Base-by-base conservation (phyloP, 2,888 invertebrate species). In the Caenorhabditis sp. region DNA sequence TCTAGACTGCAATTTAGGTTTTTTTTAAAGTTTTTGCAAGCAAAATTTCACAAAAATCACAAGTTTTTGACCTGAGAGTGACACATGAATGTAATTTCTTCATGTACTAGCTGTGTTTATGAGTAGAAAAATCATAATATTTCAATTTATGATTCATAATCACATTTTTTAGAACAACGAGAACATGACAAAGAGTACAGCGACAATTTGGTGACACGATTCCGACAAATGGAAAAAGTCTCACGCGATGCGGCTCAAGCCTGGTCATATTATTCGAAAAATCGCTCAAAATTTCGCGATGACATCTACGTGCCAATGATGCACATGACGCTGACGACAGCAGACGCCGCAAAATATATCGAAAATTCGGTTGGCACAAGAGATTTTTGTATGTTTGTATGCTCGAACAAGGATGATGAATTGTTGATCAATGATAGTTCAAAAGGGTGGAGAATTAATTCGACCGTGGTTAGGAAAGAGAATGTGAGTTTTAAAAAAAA, bases 301-400 rank as follows among this genome's bases (percentile, higher is more conserved):
- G 70, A 70, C 20, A 73, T 85, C 59, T 81, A 79, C 65, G 67
- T 82, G 17, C 85, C 85, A 10, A 58, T 77, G 25, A 57, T 83
- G 17, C 76, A 85, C 54, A 80, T 82, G 23, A 67, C 54, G 21
- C 31, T 82, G 2, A 68, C 67, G 12, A 43, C 63, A 20, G 26
- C 50, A 21, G 62, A 66, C 14, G 71, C 75, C 1, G 54, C 74
- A 25, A 62, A 52, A 38, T 67, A 57, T 20, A 58, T 85, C 12
- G 82, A 83, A 70, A 78, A 79, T 63, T 60, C 75, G 23, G 59
- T 85, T 12, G 64, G 70, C 7, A 10, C 14, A 1, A 69, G 84
- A n/a, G 85, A 85, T 67, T 58, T 77, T 25, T 26, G 66, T 8
- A 83, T 84, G 69, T 83, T 85, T 60, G 78, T 85, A 25, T 85